phyloP scores from a whole-genome alignment of 1,140 invertebrate species.

The Tachypleus tridentatus region DNA sequence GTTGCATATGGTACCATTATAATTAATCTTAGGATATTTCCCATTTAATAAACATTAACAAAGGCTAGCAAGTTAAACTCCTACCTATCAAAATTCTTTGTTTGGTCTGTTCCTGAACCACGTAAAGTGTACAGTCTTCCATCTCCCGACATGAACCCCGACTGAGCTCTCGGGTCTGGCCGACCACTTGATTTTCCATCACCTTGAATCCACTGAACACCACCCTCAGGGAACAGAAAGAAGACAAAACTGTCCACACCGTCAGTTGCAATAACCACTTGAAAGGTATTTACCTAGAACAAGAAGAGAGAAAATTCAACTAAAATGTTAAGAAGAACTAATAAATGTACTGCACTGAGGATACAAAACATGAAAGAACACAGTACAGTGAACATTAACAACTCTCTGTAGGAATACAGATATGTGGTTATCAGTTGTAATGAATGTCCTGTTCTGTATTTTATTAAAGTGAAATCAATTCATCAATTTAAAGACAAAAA shows the following conservation, averaged over 20 bases:
- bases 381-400: no score
- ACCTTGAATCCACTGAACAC: slow-evolving; percentile 82
- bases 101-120: slow-evolving; percentile 77
- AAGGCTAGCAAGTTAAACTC: no score
- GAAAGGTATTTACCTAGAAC: slow-evolving; percentile 57
- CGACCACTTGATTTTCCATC: slow-evolving; percentile 45
- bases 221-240: slow-evolving; percentile 70
- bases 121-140: slow-evolving; percentile 55
- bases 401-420: no score
- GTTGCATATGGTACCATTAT: no score
- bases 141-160: slow-evolving; percentile 73
- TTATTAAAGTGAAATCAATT: no score
- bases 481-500: no score
- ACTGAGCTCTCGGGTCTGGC: slow-evolving; percentile 79
- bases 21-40: no score
- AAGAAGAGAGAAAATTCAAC: slow-evolving; percentile 7
- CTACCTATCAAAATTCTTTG: slow-evolving; percentile 57
- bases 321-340: neutral
- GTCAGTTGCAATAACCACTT: slow-evolving; percentile 69
- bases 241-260: slow-evolving; percentile 67
- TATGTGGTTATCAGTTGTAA: no score
- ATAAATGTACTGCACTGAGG: slow-evolving; percentile 38
- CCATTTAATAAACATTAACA: no score
- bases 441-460: no score
- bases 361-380: no score